These are phyloP conservation scores for Therioaphis trifolii DNA, from an alignment of 2,888 invertebrate species.

Conservation along the genomic window DNA sequence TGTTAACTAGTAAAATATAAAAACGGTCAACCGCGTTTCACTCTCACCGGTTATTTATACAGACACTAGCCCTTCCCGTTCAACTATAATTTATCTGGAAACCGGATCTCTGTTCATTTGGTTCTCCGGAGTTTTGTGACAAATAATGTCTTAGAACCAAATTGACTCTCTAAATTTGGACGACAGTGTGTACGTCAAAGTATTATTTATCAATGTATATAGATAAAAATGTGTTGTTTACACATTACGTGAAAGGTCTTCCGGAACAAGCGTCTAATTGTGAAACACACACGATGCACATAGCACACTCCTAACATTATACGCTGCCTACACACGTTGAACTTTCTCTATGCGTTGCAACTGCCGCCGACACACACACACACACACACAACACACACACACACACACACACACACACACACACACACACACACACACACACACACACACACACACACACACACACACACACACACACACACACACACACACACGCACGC, in stretches of 20 bases:
- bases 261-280: slow-evolving; percentile 61
- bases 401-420: background rate
- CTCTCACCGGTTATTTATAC: slow-evolving; percentile 19
- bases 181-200: background rate
- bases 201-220: slow-evolving; percentile 42
- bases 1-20: background rate
- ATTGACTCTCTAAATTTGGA: slow-evolving; percentile 44
- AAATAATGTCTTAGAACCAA: background rate
- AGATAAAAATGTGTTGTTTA: slow-evolving; percentile 53
- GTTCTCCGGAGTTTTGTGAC: slow-evolving; percentile 22
- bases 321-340: slow-evolving; percentile 49
- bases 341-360: slow-evolving; percentile 53
- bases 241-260: slow-evolving; percentile 58
- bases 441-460: background rate
- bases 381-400: background rate
- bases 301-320: slow-evolving; percentile 20
- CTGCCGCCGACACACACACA: background rate
- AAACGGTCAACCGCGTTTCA: background rate
- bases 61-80: slow-evolving; percentile 6
- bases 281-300: slow-evolving; percentile 51
- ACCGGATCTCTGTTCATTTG: slow-evolving; percentile 28
- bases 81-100: slow-evolving; percentile 19
- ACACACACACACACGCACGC: background rate
- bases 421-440: background rate
- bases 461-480: background rate